Evolutionary conservation across 2,797 vertebrate genomes (phyloP).

Genomic region (Remorina albescens): DNA sequence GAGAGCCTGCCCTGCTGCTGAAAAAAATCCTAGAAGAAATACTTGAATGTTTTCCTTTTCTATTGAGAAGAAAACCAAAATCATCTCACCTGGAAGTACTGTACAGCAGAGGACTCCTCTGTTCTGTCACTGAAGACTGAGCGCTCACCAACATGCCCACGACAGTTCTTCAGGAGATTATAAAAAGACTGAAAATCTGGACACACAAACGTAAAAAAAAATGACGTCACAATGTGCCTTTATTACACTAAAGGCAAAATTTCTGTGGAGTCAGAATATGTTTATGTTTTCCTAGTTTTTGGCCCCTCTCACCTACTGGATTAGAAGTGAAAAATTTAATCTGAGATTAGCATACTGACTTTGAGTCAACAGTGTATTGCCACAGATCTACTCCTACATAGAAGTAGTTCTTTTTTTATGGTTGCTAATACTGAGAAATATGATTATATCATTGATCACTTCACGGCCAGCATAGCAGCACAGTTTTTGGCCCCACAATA

Average conservation of each 20-base stretch:
- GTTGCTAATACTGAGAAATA: too few species aligned
- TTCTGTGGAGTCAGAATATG: too few species aligned
- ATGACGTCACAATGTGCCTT: background rate
- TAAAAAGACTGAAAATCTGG: conserved; percentile 97
- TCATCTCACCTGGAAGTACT: conserved; percentile 97
- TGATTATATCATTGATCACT: background rate
- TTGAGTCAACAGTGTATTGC: background rate
- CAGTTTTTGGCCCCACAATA: too few species aligned
- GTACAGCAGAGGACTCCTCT: conserved; percentile 96
- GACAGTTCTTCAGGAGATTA: conserved; percentile 94
- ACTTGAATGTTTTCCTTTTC: too few species aligned
- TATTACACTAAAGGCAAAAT: too few species aligned
- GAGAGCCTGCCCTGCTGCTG: too few species aligned
- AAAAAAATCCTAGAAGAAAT: too few species aligned
- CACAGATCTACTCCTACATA: too few species aligned
- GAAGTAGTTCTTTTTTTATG: background rate
- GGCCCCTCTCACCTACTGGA: background rate
- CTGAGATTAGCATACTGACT: background rate
- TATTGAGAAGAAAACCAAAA: too few species aligned
- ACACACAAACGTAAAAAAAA: conserved; percentile 20
- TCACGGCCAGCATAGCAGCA: too few species aligned
- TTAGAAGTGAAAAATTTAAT: background rate
- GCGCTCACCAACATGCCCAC: conserved; percentile 87
- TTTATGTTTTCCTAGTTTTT: background rate
- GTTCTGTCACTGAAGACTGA: conserved; percentile 96